Percentiles rank a stretch among this genome's conserved stretches.
Conservation (phyloP, 2,888 invertebrate genomes). For the Acanthococcus lagerstroemiae region DNA sequence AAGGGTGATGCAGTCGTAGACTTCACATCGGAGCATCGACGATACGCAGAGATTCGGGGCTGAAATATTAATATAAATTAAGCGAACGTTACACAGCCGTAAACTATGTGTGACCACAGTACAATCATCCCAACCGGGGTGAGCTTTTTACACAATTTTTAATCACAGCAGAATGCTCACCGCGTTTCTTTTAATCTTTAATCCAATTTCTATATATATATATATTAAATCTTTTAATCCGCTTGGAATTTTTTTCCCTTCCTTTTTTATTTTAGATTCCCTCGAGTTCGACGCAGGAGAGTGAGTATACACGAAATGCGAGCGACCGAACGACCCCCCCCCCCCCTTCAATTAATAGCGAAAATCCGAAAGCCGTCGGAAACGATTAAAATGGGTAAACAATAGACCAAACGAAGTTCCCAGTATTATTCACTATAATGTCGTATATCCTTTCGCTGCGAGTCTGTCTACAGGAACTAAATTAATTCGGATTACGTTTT, state of each 20-base stretch:
- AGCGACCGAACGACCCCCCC: too few species aligned
- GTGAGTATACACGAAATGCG: background rate
- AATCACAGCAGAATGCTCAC: too few species aligned
- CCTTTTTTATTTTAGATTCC: background rate
- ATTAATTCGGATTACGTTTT: constrained; percentile 20
- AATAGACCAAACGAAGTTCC: constrained; percentile 19
- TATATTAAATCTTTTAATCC: background rate
- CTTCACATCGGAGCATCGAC: too few species aligned
- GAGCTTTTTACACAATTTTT: too few species aligned
- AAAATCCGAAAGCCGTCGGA: constrained; percentile 24
- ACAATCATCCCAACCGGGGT: too few species aligned
- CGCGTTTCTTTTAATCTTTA: background rate
- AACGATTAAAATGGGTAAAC: constrained; percentile 24
- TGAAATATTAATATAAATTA: too few species aligned
- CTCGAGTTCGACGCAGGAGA: background rate
- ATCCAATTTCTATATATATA: background rate
- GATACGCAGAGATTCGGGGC: too few species aligned
- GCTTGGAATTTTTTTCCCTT: too few species aligned
- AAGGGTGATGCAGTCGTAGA: too few species aligned
- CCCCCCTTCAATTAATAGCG: constrained; percentile 9
- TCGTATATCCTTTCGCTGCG: constrained; percentile 13
- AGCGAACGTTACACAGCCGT: too few species aligned
- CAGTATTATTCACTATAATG: constrained; percentile 18
- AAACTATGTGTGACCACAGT: too few species aligned
- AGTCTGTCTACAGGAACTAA: constrained; percentile 2